A percentile compares a stretch with the other conserved stretches of the same genome.
Evolutionary conservation across 2,888 invertebrate genomes (phyloP).

Genomic region (Neuroscelio doddi): DNA sequence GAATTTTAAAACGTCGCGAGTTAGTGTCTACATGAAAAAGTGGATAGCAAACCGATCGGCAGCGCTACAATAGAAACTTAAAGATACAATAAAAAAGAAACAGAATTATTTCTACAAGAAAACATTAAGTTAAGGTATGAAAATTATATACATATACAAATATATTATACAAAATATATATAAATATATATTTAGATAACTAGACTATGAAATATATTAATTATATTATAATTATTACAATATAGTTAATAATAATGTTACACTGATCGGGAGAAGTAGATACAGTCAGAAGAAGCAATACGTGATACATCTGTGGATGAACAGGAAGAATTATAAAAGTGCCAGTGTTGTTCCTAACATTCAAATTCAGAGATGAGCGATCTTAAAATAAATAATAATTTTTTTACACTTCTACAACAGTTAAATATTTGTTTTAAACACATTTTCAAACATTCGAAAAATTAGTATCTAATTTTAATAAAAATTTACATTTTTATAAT

Average conservation of each 20-base stretch:
- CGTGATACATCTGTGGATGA: slow-evolving; percentile 54
- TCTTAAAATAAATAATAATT: slow-evolving; percentile 2
- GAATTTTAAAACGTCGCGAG: slow-evolving; percentile 52
- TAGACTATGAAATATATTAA: slow-evolving; percentile 60
- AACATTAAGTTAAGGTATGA: slow-evolving; percentile 60
- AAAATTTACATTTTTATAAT: too few relatives aligned
- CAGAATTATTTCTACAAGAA: slow-evolving; percentile 67
- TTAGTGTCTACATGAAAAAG: slow-evolving; percentile 27
- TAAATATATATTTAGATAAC: slow-evolving; percentile 68
- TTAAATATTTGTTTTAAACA: too few relatives aligned
- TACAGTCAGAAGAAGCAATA: slow-evolving; percentile 52
- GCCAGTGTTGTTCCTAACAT: slow-evolving; percentile 55
- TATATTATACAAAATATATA: slow-evolving; percentile 56
- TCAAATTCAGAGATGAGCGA: slow-evolving; percentile 39
- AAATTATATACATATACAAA: slow-evolving; percentile 55
- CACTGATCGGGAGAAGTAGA: slow-evolving; percentile 36
- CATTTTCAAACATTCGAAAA: too few relatives aligned
- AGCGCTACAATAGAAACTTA: slow-evolving; percentile 53
- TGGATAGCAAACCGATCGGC: slow-evolving; percentile 52
- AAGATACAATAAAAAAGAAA: slow-evolving; percentile 51
- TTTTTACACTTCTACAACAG: not conserved
- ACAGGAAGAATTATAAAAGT: slow-evolving; percentile 49
- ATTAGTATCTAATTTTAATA: too few relatives aligned
- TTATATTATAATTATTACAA: slow-evolving; percentile 50
- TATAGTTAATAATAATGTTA: slow-evolving; percentile 52